Conservation (phyloP, 2,888 invertebrate species). For the Lasioglossum morio region DNA sequence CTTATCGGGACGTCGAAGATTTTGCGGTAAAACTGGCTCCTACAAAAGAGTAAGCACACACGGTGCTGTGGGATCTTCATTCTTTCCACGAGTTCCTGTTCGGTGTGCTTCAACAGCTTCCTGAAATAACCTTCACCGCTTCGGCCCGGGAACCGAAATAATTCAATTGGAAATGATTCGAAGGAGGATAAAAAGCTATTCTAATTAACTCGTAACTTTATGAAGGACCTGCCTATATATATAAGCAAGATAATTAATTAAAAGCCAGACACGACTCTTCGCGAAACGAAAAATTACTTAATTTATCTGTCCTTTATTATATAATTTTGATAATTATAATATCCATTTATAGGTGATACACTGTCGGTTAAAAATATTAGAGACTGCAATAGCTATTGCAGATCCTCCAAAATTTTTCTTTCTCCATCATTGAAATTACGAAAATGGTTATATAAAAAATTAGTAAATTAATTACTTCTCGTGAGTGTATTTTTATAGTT, state of each 20-base stretch:
- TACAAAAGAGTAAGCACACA: constrained; percentile 42
- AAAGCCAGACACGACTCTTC: background rate
- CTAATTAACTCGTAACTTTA: background rate
- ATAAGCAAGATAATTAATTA: background rate
- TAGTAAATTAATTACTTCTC: background rate
- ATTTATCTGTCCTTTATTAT: background rate
- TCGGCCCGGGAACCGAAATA: background rate
- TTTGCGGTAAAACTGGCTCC: constrained; percentile 44
- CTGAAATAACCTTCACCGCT: background rate
- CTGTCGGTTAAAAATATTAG: background rate
- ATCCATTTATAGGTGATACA: background rate
- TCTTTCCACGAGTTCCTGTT: constrained; percentile 39
- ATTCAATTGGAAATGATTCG: constrained; percentile 14
- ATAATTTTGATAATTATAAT: background rate
- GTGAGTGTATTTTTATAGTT: no score
- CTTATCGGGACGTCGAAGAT: constrained; percentile 60
- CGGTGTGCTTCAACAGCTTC: constrained; percentile 35
- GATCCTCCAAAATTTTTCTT: background rate
- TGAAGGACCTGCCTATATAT: background rate
- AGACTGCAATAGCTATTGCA: background rate
- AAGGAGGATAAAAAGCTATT: background rate
- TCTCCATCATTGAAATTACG: background rate
- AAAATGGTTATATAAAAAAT: background rate
- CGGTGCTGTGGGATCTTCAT: constrained; percentile 34
- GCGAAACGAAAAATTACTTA: background rate